Evolutionary conservation across 2,113 vertebrate genomes (phyloP).

Genomic region (Gnathonemus echidnorhynchus): DNA sequence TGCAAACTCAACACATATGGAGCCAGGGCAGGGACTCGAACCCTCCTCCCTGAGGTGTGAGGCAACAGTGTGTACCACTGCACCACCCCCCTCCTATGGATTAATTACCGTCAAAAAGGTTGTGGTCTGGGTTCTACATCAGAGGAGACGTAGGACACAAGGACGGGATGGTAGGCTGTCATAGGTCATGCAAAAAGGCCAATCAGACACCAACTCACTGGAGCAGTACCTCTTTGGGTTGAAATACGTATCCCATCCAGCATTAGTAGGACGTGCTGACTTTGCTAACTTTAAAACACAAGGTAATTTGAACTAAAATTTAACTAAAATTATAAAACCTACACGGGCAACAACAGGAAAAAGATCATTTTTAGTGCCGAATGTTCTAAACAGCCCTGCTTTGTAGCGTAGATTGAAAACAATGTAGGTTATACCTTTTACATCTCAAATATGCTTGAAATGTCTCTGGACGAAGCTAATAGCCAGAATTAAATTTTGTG

Average conservation of each 20-base stretch:
- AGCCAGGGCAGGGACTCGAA: background rate
- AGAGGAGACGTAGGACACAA: background rate
- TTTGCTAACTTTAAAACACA: background rate
- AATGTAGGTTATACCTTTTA: background rate
- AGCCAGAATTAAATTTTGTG: background rate
- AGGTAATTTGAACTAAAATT: no score
- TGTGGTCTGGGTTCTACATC: background rate
- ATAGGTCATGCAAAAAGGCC: background rate
- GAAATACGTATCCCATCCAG: background rate
- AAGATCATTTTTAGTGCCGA: background rate
- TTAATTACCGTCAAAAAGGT: background rate
- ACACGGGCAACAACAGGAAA: background rate
- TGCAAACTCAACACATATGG: background rate
- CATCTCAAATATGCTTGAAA: background rate
- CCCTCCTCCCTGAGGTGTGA: background rate
- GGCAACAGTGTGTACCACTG: background rate
- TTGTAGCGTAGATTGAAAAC: background rate
- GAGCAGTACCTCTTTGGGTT: background rate
- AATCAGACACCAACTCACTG: background rate
- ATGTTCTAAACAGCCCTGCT: background rate
- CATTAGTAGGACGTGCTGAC: background rate
- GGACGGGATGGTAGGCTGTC: background rate
- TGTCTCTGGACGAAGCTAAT: background rate
- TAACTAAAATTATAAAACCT: background rate
- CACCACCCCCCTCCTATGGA: background rate